Evolutionary conservation across 2,797 vertebrate genomes (phyloP), one percentile per base, ranked within the genome.

Genomic region (Gephyroberyx darwinii): DNA sequence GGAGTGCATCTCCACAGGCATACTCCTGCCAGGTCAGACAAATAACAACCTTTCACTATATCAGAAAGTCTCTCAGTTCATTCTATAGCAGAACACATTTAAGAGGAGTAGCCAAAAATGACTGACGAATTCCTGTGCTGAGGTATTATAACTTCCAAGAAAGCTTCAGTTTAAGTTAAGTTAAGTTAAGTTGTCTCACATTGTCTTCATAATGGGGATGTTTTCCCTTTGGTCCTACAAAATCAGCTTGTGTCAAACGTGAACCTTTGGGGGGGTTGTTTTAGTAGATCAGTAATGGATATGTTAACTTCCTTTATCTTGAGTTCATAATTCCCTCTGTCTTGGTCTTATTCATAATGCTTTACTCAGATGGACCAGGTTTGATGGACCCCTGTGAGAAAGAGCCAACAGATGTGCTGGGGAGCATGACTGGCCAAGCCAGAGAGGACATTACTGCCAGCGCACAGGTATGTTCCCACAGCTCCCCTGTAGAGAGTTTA

Each of bases 351-450:
- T 17, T 50, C 20, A 33, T 62, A 8, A 63, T 20, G 51, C 5
- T n/a, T 64, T 5, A 8, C 10, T 39, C 89, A 97, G 95, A 94
- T 33, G 95, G 95, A 60, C 94, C 95, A 0, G 94, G 94, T 45
- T 88, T 96, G 71, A 91, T 92, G 72, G 95, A 95, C 78, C 94
- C 94, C n/a, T 95, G 94, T 74, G 94, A 95, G 91, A 95, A 94
- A 78, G 92, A 93, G 22, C 91, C 84, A 14, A 90, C 87, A 5
- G 94, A 95, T 7, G 91, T 84, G 64, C 80, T 95, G 33, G 86
- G 90, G 54, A 80, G 66, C 64, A 83, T 95, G 93, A 92, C 77
- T 19, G 81, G 53, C 48, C 94, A 95, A 86, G 89, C 93, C 53
- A 84, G 93, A 72, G 95, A 95, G 56, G 93, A 94, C n/a, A 70